A percentile compares a stretch with the other conserved stretches of the same genome.
These are phyloP conservation scores for Lichenostomus cassidix DNA, from an alignment of 2,113 vertebrate genomes.

Conservation along the genomic window DNA sequence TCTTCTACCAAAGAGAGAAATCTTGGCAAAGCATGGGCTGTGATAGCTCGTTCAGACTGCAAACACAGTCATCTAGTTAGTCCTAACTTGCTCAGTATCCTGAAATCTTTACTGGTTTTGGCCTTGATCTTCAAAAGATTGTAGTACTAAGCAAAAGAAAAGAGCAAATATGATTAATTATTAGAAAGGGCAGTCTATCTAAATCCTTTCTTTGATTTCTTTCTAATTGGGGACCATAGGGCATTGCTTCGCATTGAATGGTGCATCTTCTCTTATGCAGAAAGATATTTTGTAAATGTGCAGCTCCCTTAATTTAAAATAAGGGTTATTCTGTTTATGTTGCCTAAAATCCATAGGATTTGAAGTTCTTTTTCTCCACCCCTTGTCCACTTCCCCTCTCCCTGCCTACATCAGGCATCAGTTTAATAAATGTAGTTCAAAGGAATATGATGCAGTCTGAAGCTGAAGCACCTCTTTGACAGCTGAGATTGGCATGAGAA, in stretches of 20 bases:
- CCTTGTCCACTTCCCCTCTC: background rate
- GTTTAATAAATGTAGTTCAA: background rate
- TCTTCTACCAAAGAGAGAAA: background rate
- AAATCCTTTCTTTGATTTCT: background rate
- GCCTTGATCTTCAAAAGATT: conserved; percentile 25
- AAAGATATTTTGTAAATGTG: background rate
- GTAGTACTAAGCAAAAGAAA: background rate
- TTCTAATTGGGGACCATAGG: background rate
- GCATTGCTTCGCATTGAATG: background rate
- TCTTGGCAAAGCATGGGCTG: background rate
- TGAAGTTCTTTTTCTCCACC: background rate
- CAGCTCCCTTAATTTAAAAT: background rate
- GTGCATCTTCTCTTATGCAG: background rate
- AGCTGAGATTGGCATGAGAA: background rate
- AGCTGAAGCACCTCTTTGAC: background rate
- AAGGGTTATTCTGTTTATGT: background rate
- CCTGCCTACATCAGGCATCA: background rate
- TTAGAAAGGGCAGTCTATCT: background rate
- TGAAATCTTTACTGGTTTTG: conserved; percentile 13
- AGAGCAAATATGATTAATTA: background rate
- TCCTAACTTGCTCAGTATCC: background rate
- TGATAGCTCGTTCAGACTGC: background rate
- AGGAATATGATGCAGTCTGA: background rate
- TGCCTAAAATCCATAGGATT: background rate
- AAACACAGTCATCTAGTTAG: background rate